Base-by-base conservation (phyloP, 2,797 vertebrate species). In the Leuciscus waleckii region DNA sequence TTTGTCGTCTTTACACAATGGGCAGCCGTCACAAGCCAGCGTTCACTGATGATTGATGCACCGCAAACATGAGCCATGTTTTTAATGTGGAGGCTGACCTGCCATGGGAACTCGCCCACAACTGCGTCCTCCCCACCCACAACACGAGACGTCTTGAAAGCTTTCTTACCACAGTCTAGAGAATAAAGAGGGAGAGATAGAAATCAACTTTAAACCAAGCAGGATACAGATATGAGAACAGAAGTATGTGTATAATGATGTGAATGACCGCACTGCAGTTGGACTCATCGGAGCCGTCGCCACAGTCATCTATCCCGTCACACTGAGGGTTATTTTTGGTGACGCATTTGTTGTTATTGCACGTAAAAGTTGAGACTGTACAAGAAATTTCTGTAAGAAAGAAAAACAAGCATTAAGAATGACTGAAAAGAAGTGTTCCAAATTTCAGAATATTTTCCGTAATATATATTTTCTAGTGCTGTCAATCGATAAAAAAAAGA, bases 81-180 rank as follows among this genome's bases (percentile, higher is more conserved):
- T 86, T 89, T 93, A 32, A 90, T 81, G 0, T 99, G 98, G 26
- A 99, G 96, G 94, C 98, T 99, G 94, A 98, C 96, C 92, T 99
- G 98, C 98, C 98, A 99, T 0, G 98, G 98, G 91, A 96, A 99
- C 89, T 99, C 98, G 0, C 97, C 98, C 1, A 90, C 88, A 0
- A 95, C 93, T 0, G 97, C 94, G 0, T 97, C 89, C 89, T 94
- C 91, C 39, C 98, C 98, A 0, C 98, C 98, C 0, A 99, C 98
- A 0, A 99, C 97, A 37, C 98, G 96, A 0, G 97, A 94, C 11
- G 91, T 90, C 85, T 91, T 96, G 51, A 84, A 97, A 0, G 91
- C 90, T 1, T 92, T 96, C 79, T 49, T 92, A 13, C 98, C 98
- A 2, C 97, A 98, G 26, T 95, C 98, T 99, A 91, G 10, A 79